Evolutionary conservation across 2,888 invertebrate genomes (phyloP).

Genomic region (Scaptomyza cyrtandrae): DNA sequence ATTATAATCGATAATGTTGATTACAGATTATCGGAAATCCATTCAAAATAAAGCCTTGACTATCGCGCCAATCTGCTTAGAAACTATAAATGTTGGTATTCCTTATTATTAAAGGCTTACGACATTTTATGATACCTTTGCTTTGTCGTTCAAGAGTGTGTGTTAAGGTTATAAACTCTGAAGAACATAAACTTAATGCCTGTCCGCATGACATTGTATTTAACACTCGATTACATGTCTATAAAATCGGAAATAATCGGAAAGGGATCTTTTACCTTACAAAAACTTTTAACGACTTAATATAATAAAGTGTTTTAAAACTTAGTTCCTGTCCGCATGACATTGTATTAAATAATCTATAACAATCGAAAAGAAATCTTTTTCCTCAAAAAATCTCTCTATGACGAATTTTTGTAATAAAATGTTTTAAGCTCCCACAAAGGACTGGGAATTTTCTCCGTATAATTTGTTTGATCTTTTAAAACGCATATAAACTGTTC

Average conservation of each 20-base stretch:
- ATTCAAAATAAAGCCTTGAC: slow-evolving; percentile 19
- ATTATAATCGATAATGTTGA: slow-evolving; percentile 25
- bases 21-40: slow-evolving; percentile 18
- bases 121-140: neutral
- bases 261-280: no score
- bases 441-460: neutral
- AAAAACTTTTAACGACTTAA: no score
- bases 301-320: no score
- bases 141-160: neutral
- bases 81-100: slow-evolving; percentile 1
- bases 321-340: no score
- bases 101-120: neutral
- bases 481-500: slow-evolving; percentile 20
- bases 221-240: no score
- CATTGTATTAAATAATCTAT: no score
- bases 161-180: neutral
- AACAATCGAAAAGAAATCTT: no score
- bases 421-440: neutral
- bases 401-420: no score
- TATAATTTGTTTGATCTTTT: slow-evolving; percentile 31
- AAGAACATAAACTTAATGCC: neutral
- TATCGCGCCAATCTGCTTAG: slow-evolving; percentile 22
- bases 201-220: neutral
- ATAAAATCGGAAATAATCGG: no score
- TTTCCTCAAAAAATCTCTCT: no score